phyloP scores from a whole-genome alignment of 92 coral and sea anemone genomes.

The Muricea muricata region DNA sequence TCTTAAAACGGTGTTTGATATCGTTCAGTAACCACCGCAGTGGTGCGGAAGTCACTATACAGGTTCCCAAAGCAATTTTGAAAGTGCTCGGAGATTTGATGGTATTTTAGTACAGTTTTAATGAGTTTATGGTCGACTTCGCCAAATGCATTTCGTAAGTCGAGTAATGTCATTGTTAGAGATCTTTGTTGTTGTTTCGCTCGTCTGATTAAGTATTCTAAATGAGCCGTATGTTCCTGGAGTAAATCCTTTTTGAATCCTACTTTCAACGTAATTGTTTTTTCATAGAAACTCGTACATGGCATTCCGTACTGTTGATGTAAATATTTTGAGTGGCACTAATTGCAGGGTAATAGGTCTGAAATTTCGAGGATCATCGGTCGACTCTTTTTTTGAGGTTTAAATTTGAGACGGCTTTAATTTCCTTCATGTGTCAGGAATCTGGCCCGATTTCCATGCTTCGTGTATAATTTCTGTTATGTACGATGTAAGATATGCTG shows the following conservation, averaged over 20 bases:
- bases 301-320: neutral
- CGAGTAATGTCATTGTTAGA: too few relatives aligned
- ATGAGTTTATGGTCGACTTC: slow-evolving; percentile 43
- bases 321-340: neutral
- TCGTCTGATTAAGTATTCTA: neutral
- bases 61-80: neutral
- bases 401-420: slow-evolving; percentile 16
- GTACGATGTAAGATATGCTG: neutral
- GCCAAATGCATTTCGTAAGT: slow-evolving; percentile 42
- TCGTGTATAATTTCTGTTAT: neutral
- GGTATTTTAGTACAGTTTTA: neutral
- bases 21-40: neutral
- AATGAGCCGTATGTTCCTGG: slow-evolving; percentile 15
- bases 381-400: slow-evolving; percentile 9
- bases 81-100: neutral
- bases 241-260: slow-evolving; percentile 42
- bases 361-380: neutral
- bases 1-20: neutral
- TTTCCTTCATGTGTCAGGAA: neutral
- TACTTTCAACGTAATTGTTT: slow-evolving; percentile 8
- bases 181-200: neutral
- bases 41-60: neutral
- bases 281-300: neutral
- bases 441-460: neutral
- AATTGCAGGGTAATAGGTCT: slow-evolving; percentile 4